These are phyloP conservation scores for Drosophila tristis DNA, from an alignment of 1,140 invertebrate genomes.

Conservation along the genomic window DNA sequence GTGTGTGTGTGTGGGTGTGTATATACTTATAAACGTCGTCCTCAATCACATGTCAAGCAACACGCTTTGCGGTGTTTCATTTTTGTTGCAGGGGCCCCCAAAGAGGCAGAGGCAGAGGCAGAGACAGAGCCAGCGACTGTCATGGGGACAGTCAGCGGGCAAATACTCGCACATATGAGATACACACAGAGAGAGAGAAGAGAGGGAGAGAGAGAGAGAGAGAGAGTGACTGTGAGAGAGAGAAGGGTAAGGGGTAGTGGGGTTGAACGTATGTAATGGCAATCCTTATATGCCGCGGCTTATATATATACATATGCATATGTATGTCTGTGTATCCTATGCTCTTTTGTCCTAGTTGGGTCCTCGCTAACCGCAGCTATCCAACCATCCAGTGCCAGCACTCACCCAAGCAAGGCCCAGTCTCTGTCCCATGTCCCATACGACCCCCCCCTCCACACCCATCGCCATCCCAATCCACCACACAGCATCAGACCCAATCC, in stretches of 20 bases:
- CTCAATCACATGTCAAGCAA: slow-evolving; percentile 79
- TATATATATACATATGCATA: slow-evolving; percentile 17
- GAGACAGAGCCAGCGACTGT: slow-evolving; percentile 14
- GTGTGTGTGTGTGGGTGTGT: slow-evolving; percentile 31
- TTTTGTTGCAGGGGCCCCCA: slow-evolving; percentile 32
- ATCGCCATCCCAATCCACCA: too few relatives aligned
- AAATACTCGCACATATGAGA: slow-evolving; percentile 63
- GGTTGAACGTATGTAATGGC: slow-evolving; percentile 39
- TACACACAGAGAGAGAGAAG: slow-evolving; percentile 37
- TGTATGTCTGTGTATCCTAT: slow-evolving; percentile 57
- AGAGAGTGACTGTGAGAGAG: too few relatives aligned
- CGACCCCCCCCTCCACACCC: slow-evolving; percentile 3
- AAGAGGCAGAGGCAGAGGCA: slow-evolving; percentile 18
- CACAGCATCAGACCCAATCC: too few relatives aligned
- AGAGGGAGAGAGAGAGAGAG: slow-evolving; percentile 4
- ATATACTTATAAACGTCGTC: slow-evolving; percentile 71
- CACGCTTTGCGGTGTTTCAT: slow-evolving; percentile 73
- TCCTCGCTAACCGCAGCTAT: slow-evolving; percentile 67
- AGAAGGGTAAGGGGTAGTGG: slow-evolving; percentile 21
- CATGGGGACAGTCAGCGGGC: slow-evolving; percentile 58
- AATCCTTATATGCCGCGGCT: slow-evolving; percentile 42
- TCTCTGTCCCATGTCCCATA: too few relatives aligned
- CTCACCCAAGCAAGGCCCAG: too few relatives aligned
- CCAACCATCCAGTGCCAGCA: slow-evolving; percentile 10
- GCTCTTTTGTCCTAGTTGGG: slow-evolving; percentile 79